Evolutionary conservation across 2,888 invertebrate species (phyloP).

Genomic region (Hartigia nigra): DNA sequence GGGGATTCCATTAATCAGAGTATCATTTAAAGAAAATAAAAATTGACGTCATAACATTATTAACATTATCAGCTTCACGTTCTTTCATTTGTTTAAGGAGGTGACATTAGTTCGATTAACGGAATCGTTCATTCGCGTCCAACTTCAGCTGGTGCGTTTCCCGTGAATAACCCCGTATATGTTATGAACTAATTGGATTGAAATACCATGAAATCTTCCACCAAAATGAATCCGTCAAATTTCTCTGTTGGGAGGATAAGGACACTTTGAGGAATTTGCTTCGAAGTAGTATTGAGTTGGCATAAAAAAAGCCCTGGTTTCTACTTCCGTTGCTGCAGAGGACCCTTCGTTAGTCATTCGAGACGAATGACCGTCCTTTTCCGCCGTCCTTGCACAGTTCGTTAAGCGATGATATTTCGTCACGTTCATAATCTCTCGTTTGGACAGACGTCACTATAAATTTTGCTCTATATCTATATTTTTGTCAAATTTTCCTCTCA

Average conservation of each 20-base stretch:
- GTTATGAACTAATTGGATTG: background rate
- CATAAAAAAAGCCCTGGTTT: constrained; percentile 33
- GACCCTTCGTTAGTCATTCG: constrained; percentile 43
- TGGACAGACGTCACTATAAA: background rate
- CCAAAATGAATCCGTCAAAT: background rate
- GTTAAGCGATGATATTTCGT: constrained; percentile 56
- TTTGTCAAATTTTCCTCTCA: background rate
- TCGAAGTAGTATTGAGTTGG: constrained; percentile 24
- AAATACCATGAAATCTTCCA: background rate
- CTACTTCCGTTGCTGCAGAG: constrained; percentile 43
- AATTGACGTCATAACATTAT: too few relatives aligned
- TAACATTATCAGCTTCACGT: too few relatives aligned
- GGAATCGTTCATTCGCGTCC: too few relatives aligned
- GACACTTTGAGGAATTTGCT: background rate
- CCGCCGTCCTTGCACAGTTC: constrained; percentile 44
- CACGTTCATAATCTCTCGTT: constrained; percentile 39
- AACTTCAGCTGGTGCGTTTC: too few relatives aligned
- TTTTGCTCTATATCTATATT: background rate
- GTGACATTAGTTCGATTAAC: too few relatives aligned
- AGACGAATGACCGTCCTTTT: constrained; percentile 22
- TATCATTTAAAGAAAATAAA: too few relatives aligned
- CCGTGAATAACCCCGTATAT: too few relatives aligned
- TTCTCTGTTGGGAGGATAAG: background rate
- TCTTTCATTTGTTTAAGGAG: too few relatives aligned
- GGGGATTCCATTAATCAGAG: too few relatives aligned